Evolutionary conservation across 2,888 invertebrate species (phyloP), one percentile per base, ranked within the genome.

Genomic region (Atethmia centrago): DNA sequence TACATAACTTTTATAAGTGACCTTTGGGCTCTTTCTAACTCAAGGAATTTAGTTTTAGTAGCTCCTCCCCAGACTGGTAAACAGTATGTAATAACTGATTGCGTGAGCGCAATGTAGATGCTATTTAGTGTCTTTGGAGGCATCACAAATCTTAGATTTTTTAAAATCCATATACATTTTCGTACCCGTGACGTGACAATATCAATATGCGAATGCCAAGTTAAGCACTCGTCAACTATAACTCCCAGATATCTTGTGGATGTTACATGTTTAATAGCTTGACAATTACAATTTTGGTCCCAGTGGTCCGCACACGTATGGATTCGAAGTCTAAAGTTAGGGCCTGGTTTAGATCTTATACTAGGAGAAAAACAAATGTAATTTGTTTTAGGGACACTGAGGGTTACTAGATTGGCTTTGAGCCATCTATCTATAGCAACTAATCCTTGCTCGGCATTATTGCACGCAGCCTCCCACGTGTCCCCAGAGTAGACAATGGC

Each of bases 111-210:
- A 19, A 42, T 9, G 4, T 62, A 70, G 42, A 70, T 62, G 28
- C 12, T 53, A 25, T 62, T 53, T 14, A 70, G 45, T 51, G 42
- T 51, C 7, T 12, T 62, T 5, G 16, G 28, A 9, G 62, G n/a
- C 28, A 42, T 31, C 31, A 31, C 31, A 31, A 3, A 12, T 8
- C 66, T 16, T 12, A 55, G 42, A 8, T n/a, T 56, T 56, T 67
- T 67, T 2, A 31, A 66, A 19, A 56, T 42, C 55, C 21, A 56
- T 53, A 66, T 66, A 1, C 45, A n/a, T 25, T 66, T 66, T 45
- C 56, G 42, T 3, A 56, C 56, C 14, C 28, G 40, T 28, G 28
- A 45, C 45, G 21, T 67, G 19, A 67, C 14, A 28, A 42, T 36
- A 2, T 67, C 31, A 14, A 56, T 56, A 55, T 56, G 56, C 42